A percentile compares a stretch with the other conserved stretches of the same genome.
Evolutionary conservation across 2,888 invertebrate genomes (phyloP).

Genomic region (Pristionchus japonicus): DNA sequence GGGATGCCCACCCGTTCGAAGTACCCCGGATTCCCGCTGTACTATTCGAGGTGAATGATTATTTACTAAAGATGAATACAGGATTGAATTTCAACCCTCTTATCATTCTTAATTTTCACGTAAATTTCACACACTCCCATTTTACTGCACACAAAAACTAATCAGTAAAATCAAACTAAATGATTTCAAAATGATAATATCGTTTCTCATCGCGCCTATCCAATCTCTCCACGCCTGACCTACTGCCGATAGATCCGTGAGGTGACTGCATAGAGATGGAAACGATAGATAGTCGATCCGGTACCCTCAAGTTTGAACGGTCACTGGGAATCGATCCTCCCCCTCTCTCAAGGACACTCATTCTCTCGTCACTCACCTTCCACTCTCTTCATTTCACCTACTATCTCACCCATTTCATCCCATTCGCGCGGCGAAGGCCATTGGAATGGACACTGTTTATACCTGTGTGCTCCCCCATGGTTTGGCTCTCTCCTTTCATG

Average conservation of each 20-base stretch:
- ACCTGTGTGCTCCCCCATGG: not conserved
- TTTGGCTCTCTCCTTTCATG: not conserved
- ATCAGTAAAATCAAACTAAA: too few relatives aligned
- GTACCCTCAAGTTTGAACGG: conserved; percentile 44
- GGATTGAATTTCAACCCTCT: too few relatives aligned
- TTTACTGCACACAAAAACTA: too few relatives aligned
- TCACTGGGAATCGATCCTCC: conserved; percentile 11
- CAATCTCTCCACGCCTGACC: not conserved
- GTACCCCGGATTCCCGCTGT: not conserved
- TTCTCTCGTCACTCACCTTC: conserved; percentile 7
- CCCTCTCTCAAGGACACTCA: conserved; percentile 5
- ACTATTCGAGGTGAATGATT: conserved; percentile 6
- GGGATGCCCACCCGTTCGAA: conserved; percentile 21
- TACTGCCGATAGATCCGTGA: not conserved
- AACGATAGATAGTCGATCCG: conserved; percentile 17
- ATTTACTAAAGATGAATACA: too few relatives aligned
- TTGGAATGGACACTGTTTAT: conserved; percentile 12
- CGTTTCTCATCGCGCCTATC: too few relatives aligned
- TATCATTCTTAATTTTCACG: too few relatives aligned
- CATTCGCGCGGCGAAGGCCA: conserved; percentile 18
- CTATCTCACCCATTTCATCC: not conserved
- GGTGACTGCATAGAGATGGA: not conserved
- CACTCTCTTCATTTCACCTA: not conserved
- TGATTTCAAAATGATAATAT: too few relatives aligned
- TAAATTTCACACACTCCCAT: too few relatives aligned